A percentile compares a stretch with the other conserved stretches of the same genome.
phyloP scores from a whole-genome alignment of 1,140 invertebrate species.

The Eumaeus atala region DNA sequence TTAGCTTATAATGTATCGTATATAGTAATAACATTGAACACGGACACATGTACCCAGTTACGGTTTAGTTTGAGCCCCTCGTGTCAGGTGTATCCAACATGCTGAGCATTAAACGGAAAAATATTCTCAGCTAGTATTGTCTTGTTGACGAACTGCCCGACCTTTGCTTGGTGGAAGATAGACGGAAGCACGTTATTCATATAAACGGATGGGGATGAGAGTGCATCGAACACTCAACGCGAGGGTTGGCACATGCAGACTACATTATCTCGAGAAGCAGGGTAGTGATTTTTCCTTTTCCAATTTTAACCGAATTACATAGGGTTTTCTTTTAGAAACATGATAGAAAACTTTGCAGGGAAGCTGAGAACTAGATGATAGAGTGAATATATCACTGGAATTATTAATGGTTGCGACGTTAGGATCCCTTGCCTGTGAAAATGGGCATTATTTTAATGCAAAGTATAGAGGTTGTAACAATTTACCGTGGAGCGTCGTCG shows the following conservation, averaged over 20 bases:
- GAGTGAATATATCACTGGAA: slow-evolving; percentile 67
- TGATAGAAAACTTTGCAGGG: slow-evolving; percentile 70
- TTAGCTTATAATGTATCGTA: slow-evolving; percentile 65
- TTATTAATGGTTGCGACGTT: slow-evolving; percentile 55
- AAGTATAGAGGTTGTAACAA: slow-evolving; percentile 89
- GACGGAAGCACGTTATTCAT: neutral
- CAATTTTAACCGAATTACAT: slow-evolving; percentile 50
- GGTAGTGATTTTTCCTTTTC: slow-evolving; percentile 39
- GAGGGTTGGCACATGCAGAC: slow-evolving; percentile 55
- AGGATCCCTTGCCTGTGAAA: slow-evolving; percentile 78
- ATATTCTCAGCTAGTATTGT: slow-evolving; percentile 66
- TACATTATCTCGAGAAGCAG: slow-evolving; percentile 37
- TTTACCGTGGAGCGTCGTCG: slow-evolving; percentile 63
- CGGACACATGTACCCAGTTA: slow-evolving; percentile 41
- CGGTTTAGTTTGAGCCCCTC: slow-evolving; percentile 28
- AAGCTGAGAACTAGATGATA: slow-evolving; percentile 68
- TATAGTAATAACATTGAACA: slow-evolving; percentile 39
- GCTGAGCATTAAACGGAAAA: slow-evolving; percentile 74
- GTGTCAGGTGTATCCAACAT: slow-evolving; percentile 55
- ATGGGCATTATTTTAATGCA: slow-evolving; percentile 91
- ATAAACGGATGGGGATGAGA: slow-evolving; percentile 30
- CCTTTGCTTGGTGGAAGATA: slow-evolving; percentile 59
- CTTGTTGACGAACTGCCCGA: slow-evolving; percentile 65
- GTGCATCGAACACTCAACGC: slow-evolving; percentile 51
- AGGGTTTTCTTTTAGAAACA: slow-evolving; percentile 64